phyloP scores from a whole-genome alignment of 1,140 invertebrate species.

The Hycleus cichorii region DNA sequence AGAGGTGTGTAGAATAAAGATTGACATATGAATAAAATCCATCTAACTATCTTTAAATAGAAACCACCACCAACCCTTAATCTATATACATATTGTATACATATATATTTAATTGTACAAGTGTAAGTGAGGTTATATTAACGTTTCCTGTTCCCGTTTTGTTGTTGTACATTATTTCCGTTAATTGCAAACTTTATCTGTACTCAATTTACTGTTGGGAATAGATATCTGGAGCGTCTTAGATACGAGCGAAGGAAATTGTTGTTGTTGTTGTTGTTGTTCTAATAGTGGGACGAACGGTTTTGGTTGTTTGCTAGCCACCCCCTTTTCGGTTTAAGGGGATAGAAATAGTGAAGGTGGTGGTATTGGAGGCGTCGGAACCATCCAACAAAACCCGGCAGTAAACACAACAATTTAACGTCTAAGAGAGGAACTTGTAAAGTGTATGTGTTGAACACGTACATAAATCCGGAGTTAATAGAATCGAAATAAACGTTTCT shows the following conservation, averaged over 20 bases:
- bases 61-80: too few relatives aligned
- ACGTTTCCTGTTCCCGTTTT: too few relatives aligned
- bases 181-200: constrained; percentile 24
- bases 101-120: too few relatives aligned
- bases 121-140: too few relatives aligned
- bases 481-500: constrained; percentile 21
- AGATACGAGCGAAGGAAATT: neutral
- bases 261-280: neutral
- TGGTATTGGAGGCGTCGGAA: neutral
- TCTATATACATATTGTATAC: too few relatives aligned
- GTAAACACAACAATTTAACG: constrained; percentile 23
- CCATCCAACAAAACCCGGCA: constrained; percentile 1
- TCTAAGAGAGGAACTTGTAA: constrained; percentile 24
- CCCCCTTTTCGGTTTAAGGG: neutral
- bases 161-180: constrained; percentile 23
- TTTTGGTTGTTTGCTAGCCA: neutral
- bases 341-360: neutral
- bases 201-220: constrained; percentile 19
- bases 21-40: too few relatives aligned
- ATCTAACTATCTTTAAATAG: too few relatives aligned
- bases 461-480: constrained; percentile 35
- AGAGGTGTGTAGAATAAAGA: too few relatives aligned
- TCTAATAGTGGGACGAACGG: neutral
- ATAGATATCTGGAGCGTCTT: constrained; percentile 21
- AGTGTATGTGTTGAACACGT: constrained; percentile 27